These are phyloP conservation scores for Rhagonycha fulva DNA, from an alignment of 2,888 invertebrate genomes.

Conservation along the genomic window DNA sequence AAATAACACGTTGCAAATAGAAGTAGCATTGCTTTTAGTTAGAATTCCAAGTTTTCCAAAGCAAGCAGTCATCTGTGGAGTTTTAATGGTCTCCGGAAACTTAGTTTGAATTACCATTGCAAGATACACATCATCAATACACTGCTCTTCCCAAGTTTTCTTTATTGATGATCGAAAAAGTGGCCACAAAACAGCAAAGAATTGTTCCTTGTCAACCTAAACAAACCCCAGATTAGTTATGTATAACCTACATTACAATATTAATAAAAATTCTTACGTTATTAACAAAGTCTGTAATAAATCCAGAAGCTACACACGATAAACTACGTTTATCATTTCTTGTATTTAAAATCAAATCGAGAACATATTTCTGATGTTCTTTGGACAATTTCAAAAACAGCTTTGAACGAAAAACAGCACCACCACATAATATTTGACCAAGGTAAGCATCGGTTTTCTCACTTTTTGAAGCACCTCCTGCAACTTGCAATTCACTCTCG, in stretches of 20 bases:
- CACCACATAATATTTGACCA: slow-evolving; percentile 73
- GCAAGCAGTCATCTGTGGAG: slow-evolving; percentile 60
- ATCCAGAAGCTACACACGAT: slow-evolving; percentile 62
- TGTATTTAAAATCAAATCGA: slow-evolving; percentile 57
- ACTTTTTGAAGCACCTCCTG: slow-evolving; percentile 66
- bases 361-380: slow-evolving; percentile 58
- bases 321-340: slow-evolving; percentile 67
- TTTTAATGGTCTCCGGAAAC: slow-evolving; percentile 59
- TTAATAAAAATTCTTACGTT: slow-evolving; percentile 51
- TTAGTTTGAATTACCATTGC: slow-evolving; percentile 57
- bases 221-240: slow-evolving; percentile 26
- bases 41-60: slow-evolving; percentile 63
- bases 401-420: slow-evolving; percentile 70
- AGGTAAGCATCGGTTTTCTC: slow-evolving; percentile 75
- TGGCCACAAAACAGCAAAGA: slow-evolving; percentile 64
- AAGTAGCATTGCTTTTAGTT: slow-evolving; percentile 61
- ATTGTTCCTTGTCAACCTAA: slow-evolving; percentile 60
- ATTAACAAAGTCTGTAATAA: slow-evolving; percentile 65
- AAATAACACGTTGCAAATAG: slow-evolving; percentile 64
- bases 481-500: slow-evolving; percentile 67
- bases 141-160: slow-evolving; percentile 67
- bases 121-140: slow-evolving; percentile 67
- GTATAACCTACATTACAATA: neutral
- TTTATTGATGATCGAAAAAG: slow-evolving; percentile 63
- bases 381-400: slow-evolving; percentile 57